A percentile compares a stretch with the other conserved stretches of the same genome.
These are phyloP conservation scores for Periophthalmus magnuspinnatus DNA, from an alignment of 2,797 vertebrate genomes.

Conservation along the genomic window DNA sequence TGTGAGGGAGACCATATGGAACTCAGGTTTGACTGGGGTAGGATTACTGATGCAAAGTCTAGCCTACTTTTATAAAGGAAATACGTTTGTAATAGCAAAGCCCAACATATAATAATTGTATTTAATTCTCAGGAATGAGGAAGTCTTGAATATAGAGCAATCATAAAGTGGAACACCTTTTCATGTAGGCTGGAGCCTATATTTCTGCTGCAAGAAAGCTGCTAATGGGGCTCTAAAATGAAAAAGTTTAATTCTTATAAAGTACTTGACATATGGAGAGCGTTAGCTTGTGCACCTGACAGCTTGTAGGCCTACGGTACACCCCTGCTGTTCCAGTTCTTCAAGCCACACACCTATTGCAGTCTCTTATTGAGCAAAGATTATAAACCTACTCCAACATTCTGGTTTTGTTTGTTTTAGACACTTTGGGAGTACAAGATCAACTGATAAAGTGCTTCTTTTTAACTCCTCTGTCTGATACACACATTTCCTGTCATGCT, in stretches of 20 bases:
- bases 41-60: not conserved
- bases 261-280: not conserved
- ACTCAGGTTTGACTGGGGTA: not conserved
- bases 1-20: slow-evolving; percentile 44
- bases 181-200: not conserved
- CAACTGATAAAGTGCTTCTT: slow-evolving; percentile 18
- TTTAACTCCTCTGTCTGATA: slow-evolving; percentile 10
- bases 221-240: not conserved
- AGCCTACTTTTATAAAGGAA: not conserved
- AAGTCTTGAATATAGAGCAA: not conserved
- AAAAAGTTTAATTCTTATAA: not conserved
- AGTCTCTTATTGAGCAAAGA: not conserved
- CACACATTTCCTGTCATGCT: slow-evolving; percentile 35
- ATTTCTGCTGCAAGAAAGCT: not conserved
- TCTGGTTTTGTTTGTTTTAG: not conserved
- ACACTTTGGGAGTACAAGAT: not conserved
- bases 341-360: slow-evolving; percentile 6
- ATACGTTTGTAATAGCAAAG: not conserved
- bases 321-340: slow-evolving; percentile 8
- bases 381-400: slow-evolving; percentile 5
- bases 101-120: not conserved
- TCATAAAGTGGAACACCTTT: not conserved
- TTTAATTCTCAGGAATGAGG: not conserved
- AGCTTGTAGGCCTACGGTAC: not conserved
- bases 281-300: not conserved